Conservation (phyloP, 92 coral and sea anemone genomes). For the Bergia puertoricense region DNA sequence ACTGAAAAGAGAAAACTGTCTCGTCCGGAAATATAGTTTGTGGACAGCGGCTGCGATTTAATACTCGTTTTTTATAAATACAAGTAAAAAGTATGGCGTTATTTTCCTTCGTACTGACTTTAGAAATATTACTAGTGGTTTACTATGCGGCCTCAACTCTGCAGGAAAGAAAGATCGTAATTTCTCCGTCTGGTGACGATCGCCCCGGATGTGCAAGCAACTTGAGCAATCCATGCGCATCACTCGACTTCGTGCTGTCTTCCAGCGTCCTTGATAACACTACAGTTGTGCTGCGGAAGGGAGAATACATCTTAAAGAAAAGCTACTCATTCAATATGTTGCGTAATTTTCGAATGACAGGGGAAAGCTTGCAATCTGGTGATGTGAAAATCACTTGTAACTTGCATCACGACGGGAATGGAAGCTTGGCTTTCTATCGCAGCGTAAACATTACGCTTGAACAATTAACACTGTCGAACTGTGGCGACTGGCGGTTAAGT, state of each 20-base stretch:
- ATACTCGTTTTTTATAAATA: not conserved
- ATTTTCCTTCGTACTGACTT: not conserved
- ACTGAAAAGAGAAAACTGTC: too few relatives aligned
- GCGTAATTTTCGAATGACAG: conserved; percentile 62
- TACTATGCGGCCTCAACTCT: not conserved
- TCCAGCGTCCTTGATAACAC: conserved; percentile 43
- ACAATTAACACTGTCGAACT: conserved; percentile 57
- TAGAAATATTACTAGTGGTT: not conserved
- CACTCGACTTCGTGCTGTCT: conserved; percentile 65
- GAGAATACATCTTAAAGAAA: conserved; percentile 56
- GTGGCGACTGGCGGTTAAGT: conserved; percentile 85
- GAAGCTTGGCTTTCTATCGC: conserved; percentile 74
- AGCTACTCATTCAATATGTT: conserved; percentile 56
- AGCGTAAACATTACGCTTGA: conserved; percentile 63
- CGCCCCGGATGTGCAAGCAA: conserved; percentile 36
- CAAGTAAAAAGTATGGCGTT: conserved; percentile 14
- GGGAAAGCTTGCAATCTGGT: conserved; percentile 42
- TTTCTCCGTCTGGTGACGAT: conserved; percentile 54
- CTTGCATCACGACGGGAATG: conserved; percentile 30
- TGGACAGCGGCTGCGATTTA: not conserved
- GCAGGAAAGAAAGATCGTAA: conserved; percentile 34
- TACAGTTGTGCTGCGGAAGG: conserved; percentile 49
- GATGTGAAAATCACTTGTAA: conserved; percentile 60
- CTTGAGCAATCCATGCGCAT: conserved; percentile 47
- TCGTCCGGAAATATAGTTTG: too few relatives aligned